A percentile compares a stretch with the other conserved stretches of the same genome.
Evolutionary conservation across 2,797 vertebrate genomes (phyloP).

Genomic region (Sebastes jordani): DNA sequence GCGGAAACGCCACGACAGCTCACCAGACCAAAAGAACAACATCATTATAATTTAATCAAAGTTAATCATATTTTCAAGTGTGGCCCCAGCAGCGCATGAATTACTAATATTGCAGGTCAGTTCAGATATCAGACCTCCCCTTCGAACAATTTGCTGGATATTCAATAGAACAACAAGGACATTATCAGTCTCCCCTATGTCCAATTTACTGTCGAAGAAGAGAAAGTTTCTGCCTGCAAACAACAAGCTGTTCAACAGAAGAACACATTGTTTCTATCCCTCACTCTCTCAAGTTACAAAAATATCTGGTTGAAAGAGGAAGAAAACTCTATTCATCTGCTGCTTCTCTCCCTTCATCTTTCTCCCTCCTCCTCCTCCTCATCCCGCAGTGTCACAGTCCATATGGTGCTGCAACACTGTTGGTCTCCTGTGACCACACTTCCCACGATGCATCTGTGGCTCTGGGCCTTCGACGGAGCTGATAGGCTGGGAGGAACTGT

Average conservation of each 20-base stretch:
- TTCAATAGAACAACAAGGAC: conserved; percentile 34
- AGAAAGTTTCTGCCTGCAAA: conserved; percentile 14
- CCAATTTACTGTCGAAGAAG: neutral
- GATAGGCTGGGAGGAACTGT: conserved; percentile 77
- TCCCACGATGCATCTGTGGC: conserved; percentile 85
- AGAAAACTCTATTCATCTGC: conserved; percentile 46
- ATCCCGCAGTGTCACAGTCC: conserved; percentile 79
- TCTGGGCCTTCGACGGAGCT: conserved; percentile 67
- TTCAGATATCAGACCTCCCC: conserved; percentile 23
- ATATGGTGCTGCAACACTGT: conserved; percentile 84
- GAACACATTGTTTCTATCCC: conserved; percentile 20
- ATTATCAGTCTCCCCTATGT: neutral
- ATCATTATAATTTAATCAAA: conserved; percentile 63
- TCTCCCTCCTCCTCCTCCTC: conserved; percentile 63
- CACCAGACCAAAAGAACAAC: conserved; percentile 37
- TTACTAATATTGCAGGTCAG: conserved; percentile 49
- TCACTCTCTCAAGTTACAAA: conserved; percentile 27
- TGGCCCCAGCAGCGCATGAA: conserved; percentile 30
- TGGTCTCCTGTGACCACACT: conserved; percentile 86
- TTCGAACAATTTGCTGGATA: conserved; percentile 19
- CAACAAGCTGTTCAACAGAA: conserved; percentile 20
- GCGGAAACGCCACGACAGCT: neutral
- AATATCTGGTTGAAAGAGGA: conserved; percentile 41
- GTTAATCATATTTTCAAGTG: conserved; percentile 41
- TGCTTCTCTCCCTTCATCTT: conserved; percentile 39